Percentiles rank a stretch among this genome's conserved stretches.
Conservation (phyloP, 2,113 vertebrate species). For the Noctilio leporinus region DNA sequence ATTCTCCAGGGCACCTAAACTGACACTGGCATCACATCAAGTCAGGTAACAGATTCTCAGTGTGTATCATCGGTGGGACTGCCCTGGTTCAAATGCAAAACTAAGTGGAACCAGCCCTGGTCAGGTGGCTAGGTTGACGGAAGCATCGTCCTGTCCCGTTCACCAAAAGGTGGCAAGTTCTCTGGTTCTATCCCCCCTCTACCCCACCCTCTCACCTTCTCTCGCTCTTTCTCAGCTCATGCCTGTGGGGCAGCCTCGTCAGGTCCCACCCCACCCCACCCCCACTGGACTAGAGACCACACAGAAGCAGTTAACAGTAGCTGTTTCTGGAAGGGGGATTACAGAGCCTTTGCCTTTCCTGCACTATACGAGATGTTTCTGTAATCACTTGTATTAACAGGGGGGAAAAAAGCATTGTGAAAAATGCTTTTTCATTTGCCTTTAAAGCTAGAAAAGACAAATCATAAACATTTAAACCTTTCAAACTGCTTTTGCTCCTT, state of each 20-base stretch:
- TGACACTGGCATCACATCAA: background rate
- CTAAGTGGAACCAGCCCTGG: background rate
- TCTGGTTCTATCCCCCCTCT: too few species aligned
- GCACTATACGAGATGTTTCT: background rate
- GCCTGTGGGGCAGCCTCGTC: background rate
- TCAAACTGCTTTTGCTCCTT: background rate
- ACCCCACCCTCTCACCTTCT: too few species aligned
- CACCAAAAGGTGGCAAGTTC: too few species aligned
- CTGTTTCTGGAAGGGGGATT: background rate
- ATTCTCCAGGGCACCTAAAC: background rate
- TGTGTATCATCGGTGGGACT: background rate
- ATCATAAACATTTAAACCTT: background rate
- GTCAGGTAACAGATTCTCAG: background rate
- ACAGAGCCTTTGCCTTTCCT: background rate
- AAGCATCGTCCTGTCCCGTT: too few species aligned
- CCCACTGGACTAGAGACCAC: background rate
- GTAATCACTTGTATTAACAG: conserved; percentile 11
- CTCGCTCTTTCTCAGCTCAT: too few species aligned
- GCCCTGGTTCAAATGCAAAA: background rate
- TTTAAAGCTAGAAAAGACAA: background rate
- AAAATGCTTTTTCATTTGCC: conserved; percentile 53
- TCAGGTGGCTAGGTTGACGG: too few species aligned
- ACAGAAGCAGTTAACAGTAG: accelerated
- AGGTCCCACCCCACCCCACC: too few species aligned
- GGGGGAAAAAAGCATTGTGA: background rate